Evolutionary conservation across 2,797 vertebrate species (phyloP), one percentile per base, ranked within the genome.

Genomic region (Rousettus madagascariensis): DNA sequence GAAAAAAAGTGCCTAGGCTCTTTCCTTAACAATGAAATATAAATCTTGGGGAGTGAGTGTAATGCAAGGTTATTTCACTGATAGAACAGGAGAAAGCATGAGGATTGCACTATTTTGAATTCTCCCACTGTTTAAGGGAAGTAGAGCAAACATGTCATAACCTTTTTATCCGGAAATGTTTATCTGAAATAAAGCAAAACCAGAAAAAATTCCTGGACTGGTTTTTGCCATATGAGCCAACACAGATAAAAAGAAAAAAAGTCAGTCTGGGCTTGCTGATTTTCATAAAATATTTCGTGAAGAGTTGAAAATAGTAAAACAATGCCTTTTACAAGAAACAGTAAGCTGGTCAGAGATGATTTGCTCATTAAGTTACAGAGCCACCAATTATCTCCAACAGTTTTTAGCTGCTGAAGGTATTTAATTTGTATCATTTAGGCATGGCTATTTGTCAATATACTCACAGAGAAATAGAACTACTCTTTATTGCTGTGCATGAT

Each of bases 301-400:
- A 82, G 19, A 16, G 10, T 33, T 75, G 8, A 90, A 80, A 86
- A 68, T 43, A 87, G 28, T 13, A 83, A 86, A 92, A 49, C 10
- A 63, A 38, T 19, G 4, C 4, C 4, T 88, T 91, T 92, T 86
- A 3, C 11, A 89, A 90, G 72, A 71, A 41, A 87, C 13, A 77
- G 36, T 82, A 49, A 88, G 33, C 69, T 94, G 33, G 30, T 65
- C 75, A 78, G 6, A 91, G 8, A 86, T 59, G 9, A 78, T 91
- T 96, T 92, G 55, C 65, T 94, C 74, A 75, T 89, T 91, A 79
- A 86, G 43, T 71, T 94, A n/a, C n/a, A 71, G n/a, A 86, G 33
- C 12, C 63, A 80, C 65, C 36, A 80, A 55, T 94, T 94, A 65
- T 88, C 49, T 90, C 43, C 41, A 63, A 79, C 53, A 26, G 46